Base-by-base conservation (phyloP, 2,113 vertebrate genomes). In the Phaethornis superciliosus region DNA sequence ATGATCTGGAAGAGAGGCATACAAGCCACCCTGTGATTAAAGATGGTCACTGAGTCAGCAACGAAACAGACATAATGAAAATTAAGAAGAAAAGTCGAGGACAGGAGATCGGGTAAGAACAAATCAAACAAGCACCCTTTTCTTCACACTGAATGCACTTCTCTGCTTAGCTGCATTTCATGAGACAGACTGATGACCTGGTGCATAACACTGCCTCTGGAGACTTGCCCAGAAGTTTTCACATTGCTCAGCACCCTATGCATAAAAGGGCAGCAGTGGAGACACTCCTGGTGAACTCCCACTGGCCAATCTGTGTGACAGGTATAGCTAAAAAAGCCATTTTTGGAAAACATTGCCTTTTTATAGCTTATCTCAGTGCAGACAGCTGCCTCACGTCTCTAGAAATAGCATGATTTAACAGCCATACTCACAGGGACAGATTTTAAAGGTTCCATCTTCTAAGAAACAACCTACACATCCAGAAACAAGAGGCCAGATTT, bases 381-480 rank as follows among this genome's bases (percentile, higher is more conserved):
- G 91, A 79, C 95, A 94, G 94, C 86, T 90, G 91, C 67, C 72
- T 81, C 63, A 2, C 21, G 3, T 91, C 90, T 91, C 94, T 87
- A 86, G 79, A 96, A 96, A 96, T 93, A 95, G 86, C 51, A 95
- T 78, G 63, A 77, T 93, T 89, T 94, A 93, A 92, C 93, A 94
- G 84, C 55, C 90, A 85, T 86, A 90, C 90, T 95, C 95, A 90
- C 96, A 89, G 52, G 89, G 95, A 96, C 88, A 96, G 87, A 94
- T 94, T 94, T 93, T 83, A 85, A 95, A 94, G 93, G 95, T 88
- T 96, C 94, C 95, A 97, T 96, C 95, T 89, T 91, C 89, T 93
- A 95, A 94, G 95, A 97, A 93, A 96, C 94, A 93, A 91, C 92
- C 95, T 94, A 95, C 96, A 96, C 96, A 94, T 91, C 90, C 91